Conservation (phyloP, 1,140 invertebrate genomes). For the Andrena cerasifolii region DNA sequence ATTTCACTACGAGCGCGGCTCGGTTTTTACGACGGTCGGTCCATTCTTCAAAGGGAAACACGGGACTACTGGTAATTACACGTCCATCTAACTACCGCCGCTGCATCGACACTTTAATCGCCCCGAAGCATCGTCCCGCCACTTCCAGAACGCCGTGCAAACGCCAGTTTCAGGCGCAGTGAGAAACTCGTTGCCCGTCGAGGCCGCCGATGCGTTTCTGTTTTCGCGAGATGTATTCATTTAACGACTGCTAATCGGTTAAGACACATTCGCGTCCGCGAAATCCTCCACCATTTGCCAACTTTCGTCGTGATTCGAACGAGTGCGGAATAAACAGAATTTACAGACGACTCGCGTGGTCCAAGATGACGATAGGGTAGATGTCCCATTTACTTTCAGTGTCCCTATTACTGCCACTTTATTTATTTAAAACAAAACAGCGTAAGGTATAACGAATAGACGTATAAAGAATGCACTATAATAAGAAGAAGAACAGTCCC, state of each 20-base stretch:
- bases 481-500: too few relatives aligned
- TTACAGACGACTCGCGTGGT: too few relatives aligned
- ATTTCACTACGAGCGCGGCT: conserved; percentile 4
- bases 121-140: not conserved
- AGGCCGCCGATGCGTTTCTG: too few relatives aligned
- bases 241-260: not conserved
- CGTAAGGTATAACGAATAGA: too few relatives aligned
- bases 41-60: not conserved
- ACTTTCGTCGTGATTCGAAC: not conserved
- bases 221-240: not conserved
- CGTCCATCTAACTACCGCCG: not conserved
- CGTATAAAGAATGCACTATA: too few relatives aligned
- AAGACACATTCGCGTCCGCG: not conserved
- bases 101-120: not conserved
- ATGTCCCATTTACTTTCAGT: too few relatives aligned
- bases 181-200: too few relatives aligned
- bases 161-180: too few relatives aligned
- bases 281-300: not conserved
- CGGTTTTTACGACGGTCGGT: not conserved
- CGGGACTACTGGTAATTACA: not conserved
- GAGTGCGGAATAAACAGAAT: not conserved
- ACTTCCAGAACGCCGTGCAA: not conserved
- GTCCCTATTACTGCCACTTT: too few relatives aligned
- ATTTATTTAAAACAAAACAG: too few relatives aligned
- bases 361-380: too few relatives aligned